Conservation (phyloP, 2,113 vertebrate species). For the Gracilinanus agilis region DNA sequence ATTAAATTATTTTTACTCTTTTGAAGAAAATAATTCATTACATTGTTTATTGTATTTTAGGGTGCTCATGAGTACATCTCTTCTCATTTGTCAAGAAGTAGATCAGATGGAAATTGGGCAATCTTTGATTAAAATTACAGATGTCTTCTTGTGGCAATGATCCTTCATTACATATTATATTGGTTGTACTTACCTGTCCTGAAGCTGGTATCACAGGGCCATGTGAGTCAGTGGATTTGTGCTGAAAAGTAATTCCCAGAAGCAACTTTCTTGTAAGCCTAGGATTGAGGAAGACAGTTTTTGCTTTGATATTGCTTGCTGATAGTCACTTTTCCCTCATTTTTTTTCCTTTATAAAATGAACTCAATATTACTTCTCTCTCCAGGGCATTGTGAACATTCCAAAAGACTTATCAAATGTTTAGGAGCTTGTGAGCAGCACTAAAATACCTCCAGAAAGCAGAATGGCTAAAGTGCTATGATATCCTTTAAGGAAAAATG, state of each 20-base stretch:
- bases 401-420: slow-evolving; percentile 12
- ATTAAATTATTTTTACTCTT: slow-evolving; percentile 9
- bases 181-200: not conserved
- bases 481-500: not conserved
- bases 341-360: slow-evolving; percentile 44
- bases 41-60: slow-evolving; percentile 12
- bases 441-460: not conserved
- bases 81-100: slow-evolving; percentile 31
- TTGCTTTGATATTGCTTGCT: slow-evolving; percentile 2
- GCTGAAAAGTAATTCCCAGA: not conserved
- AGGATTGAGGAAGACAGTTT: not conserved
- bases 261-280: not conserved
- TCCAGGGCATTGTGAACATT: slow-evolving; percentile 12
- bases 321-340: not conserved
- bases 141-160: not conserved
- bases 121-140: slow-evolving; percentile 45
- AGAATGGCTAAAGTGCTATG: not conserved
- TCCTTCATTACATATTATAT: not conserved
- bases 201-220: not conserved
- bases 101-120: not conserved
- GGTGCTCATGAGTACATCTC: not conserved
- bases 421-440: slow-evolving; percentile 16
- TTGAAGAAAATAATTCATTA: slow-evolving; percentile 5
- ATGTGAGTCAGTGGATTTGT: not conserved
- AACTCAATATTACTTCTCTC: not conserved